Conservation (phyloP, 2,797 vertebrate genomes). For the Brachyalestes nurse region DNA sequence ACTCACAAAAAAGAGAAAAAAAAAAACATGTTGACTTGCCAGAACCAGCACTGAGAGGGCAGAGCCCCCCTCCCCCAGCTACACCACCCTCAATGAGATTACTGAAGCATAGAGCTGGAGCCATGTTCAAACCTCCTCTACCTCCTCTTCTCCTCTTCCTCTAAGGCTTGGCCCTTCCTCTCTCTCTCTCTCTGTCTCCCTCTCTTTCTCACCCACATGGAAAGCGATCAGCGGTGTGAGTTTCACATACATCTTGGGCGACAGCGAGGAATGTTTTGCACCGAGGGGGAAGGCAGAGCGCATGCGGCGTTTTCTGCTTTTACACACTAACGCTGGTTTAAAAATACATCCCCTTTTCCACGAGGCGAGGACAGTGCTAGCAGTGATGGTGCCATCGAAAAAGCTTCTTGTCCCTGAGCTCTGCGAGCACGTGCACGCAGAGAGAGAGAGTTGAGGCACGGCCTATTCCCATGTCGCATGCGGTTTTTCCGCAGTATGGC, state of each 20-base stretch:
- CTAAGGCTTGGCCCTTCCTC: constrained; percentile 1
- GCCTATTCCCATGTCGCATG: constrained; percentile 37
- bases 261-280: constrained; percentile 14
- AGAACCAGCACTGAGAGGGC: constrained; percentile 21
- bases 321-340: constrained; percentile 35
- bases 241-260: constrained; percentile 12
- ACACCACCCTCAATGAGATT: constrained; percentile 33
- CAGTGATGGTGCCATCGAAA: constrained; percentile 44
- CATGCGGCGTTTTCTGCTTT: constrained; percentile 28
- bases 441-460: neutral
- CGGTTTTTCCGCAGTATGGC: constrained; percentile 47
- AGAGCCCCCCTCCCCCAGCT: constrained; percentile 13
- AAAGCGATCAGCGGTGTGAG: constrained; percentile 14
- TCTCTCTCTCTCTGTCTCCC: neutral
- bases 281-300: constrained; percentile 6
- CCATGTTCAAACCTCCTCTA: neutral
- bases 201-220: neutral
- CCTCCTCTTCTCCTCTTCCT: constrained; percentile 13
- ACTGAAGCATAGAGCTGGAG: constrained; percentile 22
- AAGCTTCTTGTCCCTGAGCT: constrained; percentile 24
- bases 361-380: constrained; percentile 38
- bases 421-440: neutral
- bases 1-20: neutral
- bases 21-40: constrained; percentile 48
- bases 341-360: constrained; percentile 42